phyloP scores from a whole-genome alignment of 2,797 vertebrate genomes.

The Ataeniobius toweri region DNA sequence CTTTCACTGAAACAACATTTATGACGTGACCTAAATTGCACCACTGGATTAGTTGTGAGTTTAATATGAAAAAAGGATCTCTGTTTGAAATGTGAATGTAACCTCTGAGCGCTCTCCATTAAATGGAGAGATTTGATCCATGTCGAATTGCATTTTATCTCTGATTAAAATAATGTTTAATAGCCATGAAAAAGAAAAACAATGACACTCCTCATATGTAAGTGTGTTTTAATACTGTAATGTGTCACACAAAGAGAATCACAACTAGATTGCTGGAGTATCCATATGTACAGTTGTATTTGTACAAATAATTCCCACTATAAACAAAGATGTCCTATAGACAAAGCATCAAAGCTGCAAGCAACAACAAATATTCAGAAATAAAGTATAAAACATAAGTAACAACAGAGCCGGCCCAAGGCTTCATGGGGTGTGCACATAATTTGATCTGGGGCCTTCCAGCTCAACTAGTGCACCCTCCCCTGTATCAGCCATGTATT shows the following conservation, averaged over 20 bases:
- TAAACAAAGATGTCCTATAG: conserved; percentile 24
- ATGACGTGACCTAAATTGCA: conserved; percentile 41
- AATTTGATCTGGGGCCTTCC: not conserved
- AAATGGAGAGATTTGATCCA: conserved; percentile 58
- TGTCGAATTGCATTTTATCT: conserved; percentile 32
- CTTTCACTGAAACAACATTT: conserved; percentile 31
- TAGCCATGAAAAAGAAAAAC: not conserved
- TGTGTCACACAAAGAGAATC: conserved; percentile 51
- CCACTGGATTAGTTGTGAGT: conserved; percentile 62
- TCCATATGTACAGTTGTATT: conserved; percentile 51
- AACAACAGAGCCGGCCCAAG: conserved; percentile 17
- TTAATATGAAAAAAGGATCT: conserved; percentile 50
- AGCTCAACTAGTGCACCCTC: not conserved
- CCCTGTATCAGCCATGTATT: not conserved
- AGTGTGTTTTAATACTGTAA: conserved; percentile 58
- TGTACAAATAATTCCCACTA: conserved; percentile 29
- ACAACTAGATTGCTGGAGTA: conserved; percentile 33
- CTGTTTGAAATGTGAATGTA: conserved; percentile 15
- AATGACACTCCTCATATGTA: conserved; percentile 19
- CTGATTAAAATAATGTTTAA: conserved; percentile 52
- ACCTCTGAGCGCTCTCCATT: conserved; percentile 38
- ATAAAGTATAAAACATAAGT: conserved; percentile 26
- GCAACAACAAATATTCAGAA: conserved; percentile 30
- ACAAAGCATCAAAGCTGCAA: conserved; percentile 23
- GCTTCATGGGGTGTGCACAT: not conserved